Conservation (phyloP, 2,797 vertebrate genomes). For the Pseudomugil tenellus region DNA sequence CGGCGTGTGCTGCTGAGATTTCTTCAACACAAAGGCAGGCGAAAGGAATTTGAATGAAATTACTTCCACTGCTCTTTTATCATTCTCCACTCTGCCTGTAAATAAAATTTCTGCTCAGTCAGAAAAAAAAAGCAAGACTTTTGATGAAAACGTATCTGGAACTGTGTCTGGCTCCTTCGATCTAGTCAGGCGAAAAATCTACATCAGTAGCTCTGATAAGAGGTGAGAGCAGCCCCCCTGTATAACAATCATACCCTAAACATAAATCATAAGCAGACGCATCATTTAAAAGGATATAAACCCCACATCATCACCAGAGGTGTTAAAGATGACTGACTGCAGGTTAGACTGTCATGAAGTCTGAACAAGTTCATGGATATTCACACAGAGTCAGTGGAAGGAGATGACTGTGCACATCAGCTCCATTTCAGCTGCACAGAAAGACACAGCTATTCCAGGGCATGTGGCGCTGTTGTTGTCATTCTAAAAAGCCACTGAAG, state of each 20-base stretch:
- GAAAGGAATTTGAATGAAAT: slow-evolving; percentile 49
- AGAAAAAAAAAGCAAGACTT: slow-evolving; percentile 47
- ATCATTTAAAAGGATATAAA: not conserved
- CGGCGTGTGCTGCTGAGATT: slow-evolving; percentile 25
- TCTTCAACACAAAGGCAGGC: slow-evolving; percentile 20
- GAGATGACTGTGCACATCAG: slow-evolving; percentile 5
- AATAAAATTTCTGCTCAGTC: slow-evolving; percentile 54
- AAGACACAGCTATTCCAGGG: slow-evolving; percentile 12
- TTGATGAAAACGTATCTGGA: slow-evolving; percentile 54
- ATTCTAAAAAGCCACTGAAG: slow-evolving; percentile 46
- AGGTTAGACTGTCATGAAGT: not conserved
- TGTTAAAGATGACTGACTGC: not conserved
- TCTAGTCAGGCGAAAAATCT: slow-evolving; percentile 24
- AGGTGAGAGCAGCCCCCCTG: not conserved
- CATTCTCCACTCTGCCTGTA: slow-evolving; percentile 36
- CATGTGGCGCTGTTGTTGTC: slow-evolving; percentile 26
- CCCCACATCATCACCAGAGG: not conserved
- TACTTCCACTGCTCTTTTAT: slow-evolving; percentile 39
- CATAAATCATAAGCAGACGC: no score
- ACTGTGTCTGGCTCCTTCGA: slow-evolving; percentile 28
- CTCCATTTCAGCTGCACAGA: slow-evolving; percentile 13
- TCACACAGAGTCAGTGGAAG: not conserved
- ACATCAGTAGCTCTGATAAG: slow-evolving; percentile 9
- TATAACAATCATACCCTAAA: not conserved
- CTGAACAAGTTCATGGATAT: not conserved